Evolutionary conservation across 2,888 invertebrate genomes (phyloP).

Genomic region (Tyria jacobaeae): DNA sequence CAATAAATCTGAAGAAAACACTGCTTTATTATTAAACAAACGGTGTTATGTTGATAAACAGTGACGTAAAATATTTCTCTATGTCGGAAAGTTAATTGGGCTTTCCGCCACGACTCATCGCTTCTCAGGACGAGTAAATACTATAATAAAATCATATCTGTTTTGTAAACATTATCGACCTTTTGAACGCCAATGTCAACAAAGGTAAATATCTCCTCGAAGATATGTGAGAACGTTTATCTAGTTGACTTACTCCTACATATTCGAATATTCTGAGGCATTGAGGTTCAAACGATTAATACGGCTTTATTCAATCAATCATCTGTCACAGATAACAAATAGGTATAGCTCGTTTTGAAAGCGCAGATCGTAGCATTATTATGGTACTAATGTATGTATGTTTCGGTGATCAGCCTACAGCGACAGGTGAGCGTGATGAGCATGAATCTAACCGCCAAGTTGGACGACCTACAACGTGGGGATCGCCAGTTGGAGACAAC

Average conservation of each 20-base stretch:
- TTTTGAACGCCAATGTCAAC: conserved; percentile 18
- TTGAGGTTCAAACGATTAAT: conserved; percentile 16
- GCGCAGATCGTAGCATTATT: not conserved
- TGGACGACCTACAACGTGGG: conserved; percentile 96
- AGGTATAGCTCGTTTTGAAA: conserved; percentile 7
- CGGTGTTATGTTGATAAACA: conserved; percentile 33
- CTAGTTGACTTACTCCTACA: not conserved
- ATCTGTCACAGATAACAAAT: not conserved
- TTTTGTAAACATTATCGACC: conserved; percentile 10
- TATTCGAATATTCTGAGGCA: not conserved
- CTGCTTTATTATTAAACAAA: conserved; percentile 18
- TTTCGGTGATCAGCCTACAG: conserved; percentile 94
- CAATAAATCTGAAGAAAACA: conserved; percentile 8
- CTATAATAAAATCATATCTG: conserved; percentile 5
- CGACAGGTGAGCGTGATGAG: conserved; percentile 99
- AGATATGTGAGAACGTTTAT: not conserved
- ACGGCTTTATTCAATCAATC: not conserved
- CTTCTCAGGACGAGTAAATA: conserved; percentile 14
- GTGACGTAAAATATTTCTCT: conserved; percentile 10
- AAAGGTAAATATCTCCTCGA: not conserved
- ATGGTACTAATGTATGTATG: conserved; percentile 37
- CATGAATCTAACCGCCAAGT: conserved; percentile 97
- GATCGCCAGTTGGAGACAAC: conserved; percentile 97
- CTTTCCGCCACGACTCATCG: conserved; percentile 23
- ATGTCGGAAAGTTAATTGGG: conserved; percentile 4